Evolutionary conservation across 1,140 invertebrate species (phyloP), one percentile per base, ranked within the genome.

Genomic region (Thalassaphorura encarpata): DNA sequence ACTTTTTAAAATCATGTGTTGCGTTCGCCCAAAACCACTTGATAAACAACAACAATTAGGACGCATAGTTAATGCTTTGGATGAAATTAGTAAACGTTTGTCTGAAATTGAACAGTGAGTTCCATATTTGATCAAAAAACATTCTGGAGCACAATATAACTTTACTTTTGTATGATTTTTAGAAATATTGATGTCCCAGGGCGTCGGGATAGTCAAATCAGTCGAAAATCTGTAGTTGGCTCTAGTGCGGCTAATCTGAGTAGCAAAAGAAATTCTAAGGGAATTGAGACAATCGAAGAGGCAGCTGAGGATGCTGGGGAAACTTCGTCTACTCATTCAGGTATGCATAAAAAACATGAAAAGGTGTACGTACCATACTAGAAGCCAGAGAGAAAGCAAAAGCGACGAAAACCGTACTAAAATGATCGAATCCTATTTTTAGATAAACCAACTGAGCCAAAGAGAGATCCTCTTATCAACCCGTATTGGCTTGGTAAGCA

Each of bases 11-110:
- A 87, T 87, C 67, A 83, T 93, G 75, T 78, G 90, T 28, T 94
- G 88, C 64, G 91, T 89, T 1, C 85, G 93, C 67, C 85, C 85
- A 2, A 89, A 89, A 70, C 80, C 84, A 5, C 82, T 83, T 0
- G 84, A 90, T 65, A 87, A 92, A 67, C n/a, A n/a, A n/a, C 83
- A 89, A 67, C 80, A 87, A 36, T 88, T 93, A 67, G 73, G 93
- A 1, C 75, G 84, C 36, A 91, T 95, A 60, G 85, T 87, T 1
- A 85, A 90, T 42, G 84, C 85, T 0, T 72, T 95, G 54, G 84
- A 89, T 48, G 80, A 80, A 26, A 76, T 95, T 13, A 81, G 81
- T 51, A 87, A 84, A 64, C 76, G 86, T 62, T 70, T 92, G 48
- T 87, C 92, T 62, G 75, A 72, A 16, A 83, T 92, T 48, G 89